phyloP scores from a whole-genome alignment of 2,113 vertebrate species.

The Otolemur garnettii region DNA sequence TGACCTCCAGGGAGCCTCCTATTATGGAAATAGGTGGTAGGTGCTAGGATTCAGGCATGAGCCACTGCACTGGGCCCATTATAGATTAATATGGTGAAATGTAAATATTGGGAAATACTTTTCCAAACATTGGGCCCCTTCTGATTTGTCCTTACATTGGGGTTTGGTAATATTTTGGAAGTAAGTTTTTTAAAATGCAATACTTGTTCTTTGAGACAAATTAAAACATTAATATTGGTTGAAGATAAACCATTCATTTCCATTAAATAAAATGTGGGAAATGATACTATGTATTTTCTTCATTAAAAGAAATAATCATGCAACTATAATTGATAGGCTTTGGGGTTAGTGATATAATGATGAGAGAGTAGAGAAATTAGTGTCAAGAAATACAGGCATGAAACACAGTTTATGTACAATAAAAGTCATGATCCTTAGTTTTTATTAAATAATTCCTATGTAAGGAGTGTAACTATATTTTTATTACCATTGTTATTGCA shows the following conservation, averaged over 20 bases:
- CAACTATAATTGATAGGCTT: neutral
- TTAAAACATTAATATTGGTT: constrained; percentile 28
- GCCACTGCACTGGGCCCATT: too few species aligned
- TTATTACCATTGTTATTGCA: neutral
- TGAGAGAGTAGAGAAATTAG: constrained; percentile 34
- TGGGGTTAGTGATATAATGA: constrained; percentile 3
- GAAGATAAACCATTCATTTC: constrained; percentile 52
- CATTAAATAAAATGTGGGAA: constrained; percentile 46
- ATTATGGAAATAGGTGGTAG: too few species aligned
- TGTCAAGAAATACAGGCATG: constrained; percentile 7
- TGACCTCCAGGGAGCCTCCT: too few species aligned
- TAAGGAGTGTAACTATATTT: constrained; percentile 27
- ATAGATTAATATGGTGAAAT: constrained; percentile 10
- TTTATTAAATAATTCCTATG: constrained; percentile 43
- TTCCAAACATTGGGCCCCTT: constrained; percentile 3
- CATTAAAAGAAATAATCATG: neutral
- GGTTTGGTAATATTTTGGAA: constrained; percentile 38
- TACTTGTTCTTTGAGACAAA: constrained; percentile 13
- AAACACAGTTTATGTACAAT: constrained; percentile 27
- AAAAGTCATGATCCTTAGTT: constrained; percentile 13
- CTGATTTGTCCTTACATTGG: constrained; percentile 42
- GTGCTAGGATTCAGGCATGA: too few species aligned
- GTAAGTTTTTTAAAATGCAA: neutral
- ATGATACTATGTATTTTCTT: constrained; percentile 29
- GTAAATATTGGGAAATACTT: constrained; percentile 23